Conservation (phyloP, 2,888 invertebrate genomes). For the Stenolophus ochropezus region DNA sequence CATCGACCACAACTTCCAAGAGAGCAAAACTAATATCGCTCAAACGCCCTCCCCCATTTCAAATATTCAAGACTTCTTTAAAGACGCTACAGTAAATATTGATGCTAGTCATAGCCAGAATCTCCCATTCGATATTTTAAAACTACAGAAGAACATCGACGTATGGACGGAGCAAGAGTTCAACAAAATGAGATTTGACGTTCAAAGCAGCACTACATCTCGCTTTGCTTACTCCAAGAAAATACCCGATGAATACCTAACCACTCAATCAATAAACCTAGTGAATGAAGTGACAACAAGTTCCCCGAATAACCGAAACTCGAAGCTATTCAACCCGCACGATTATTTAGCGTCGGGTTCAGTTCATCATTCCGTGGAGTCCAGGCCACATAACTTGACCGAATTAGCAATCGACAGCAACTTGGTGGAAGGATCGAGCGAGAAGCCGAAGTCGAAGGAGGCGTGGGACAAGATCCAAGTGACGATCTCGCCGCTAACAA, state of each 20-base stretch:
- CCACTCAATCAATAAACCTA: constrained; percentile 74
- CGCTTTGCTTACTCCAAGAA: constrained; percentile 81
- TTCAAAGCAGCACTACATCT: constrained; percentile 73
- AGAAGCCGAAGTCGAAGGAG: constrained; percentile 68
- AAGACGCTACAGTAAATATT: constrained; percentile 66
- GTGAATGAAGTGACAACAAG: constrained; percentile 61
- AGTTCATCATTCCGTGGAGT: constrained; percentile 62
- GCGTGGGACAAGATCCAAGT: constrained; percentile 82
- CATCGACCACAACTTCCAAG: constrained; percentile 74
- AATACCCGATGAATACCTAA: constrained; percentile 86
- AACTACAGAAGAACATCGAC: constrained; percentile 88
- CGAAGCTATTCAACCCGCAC: constrained; percentile 65
- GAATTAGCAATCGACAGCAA: constrained; percentile 67
- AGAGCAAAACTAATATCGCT: constrained; percentile 71
- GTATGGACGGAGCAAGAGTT: constrained; percentile 89
- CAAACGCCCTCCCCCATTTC: constrained; percentile 69
- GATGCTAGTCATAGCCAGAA: constrained; percentile 67
- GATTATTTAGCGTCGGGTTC: constrained; percentile 60
- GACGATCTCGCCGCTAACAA: constrained; percentile 84
- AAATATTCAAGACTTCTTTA: constrained; percentile 75
- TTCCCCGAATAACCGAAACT: constrained; percentile 42
- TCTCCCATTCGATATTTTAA: constrained; percentile 81
- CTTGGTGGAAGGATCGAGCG: constrained; percentile 65
- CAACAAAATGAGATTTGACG: constrained; percentile 72
- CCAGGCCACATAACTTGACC: constrained; percentile 66